Percentiles rank a stretch among this genome's conserved stretches.
phyloP scores from a whole-genome alignment of 1,140 invertebrate species.

The Platyura marginata region DNA sequence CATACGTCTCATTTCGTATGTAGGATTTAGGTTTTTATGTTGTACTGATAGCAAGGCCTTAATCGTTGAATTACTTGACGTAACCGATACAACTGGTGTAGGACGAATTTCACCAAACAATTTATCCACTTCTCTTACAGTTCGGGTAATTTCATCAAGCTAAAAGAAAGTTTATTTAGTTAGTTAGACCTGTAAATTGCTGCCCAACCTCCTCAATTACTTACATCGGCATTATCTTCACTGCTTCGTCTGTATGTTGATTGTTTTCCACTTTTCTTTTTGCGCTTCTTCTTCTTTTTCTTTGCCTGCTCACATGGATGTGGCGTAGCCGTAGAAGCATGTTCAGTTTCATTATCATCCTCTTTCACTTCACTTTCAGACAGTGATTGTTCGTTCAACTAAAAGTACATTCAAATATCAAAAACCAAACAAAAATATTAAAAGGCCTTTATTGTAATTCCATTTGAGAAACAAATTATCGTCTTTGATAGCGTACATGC shows the following conservation, averaged over 20 bases:
- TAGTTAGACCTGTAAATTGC: too few relatives aligned
- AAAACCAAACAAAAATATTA: too few relatives aligned
- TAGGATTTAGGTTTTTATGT: constrained; percentile 57
- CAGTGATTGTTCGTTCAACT: constrained; percentile 33
- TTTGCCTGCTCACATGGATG: constrained; percentile 20
- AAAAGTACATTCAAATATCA: constrained; percentile 1
- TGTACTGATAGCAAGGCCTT: constrained; percentile 41
- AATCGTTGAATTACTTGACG: constrained; percentile 14
- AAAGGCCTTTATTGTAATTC: too few relatives aligned
- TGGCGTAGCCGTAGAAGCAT: constrained; percentile 27
- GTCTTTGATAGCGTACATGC: too few relatives aligned
- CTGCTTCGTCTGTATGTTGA: constrained; percentile 30
- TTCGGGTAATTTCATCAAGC: constrained; percentile 51
- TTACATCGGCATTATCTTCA: constrained; percentile 39
- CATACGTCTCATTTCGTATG: constrained; percentile 66
- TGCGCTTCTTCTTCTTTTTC: constrained; percentile 45
- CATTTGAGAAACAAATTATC: too few relatives aligned
- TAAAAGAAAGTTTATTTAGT: too few relatives aligned
- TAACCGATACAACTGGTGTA: constrained; percentile 11
- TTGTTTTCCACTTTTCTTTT: constrained; percentile 31
- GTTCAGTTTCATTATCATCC: constrained; percentile 44
- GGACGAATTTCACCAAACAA: constrained; percentile 30
- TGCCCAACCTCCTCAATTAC: too few relatives aligned
- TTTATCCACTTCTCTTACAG: constrained; percentile 51
- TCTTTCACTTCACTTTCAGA: constrained; percentile 52